phyloP scores from a whole-genome alignment of 1,140 invertebrate species.

The Trichomalopsis sarcophagae region DNA sequence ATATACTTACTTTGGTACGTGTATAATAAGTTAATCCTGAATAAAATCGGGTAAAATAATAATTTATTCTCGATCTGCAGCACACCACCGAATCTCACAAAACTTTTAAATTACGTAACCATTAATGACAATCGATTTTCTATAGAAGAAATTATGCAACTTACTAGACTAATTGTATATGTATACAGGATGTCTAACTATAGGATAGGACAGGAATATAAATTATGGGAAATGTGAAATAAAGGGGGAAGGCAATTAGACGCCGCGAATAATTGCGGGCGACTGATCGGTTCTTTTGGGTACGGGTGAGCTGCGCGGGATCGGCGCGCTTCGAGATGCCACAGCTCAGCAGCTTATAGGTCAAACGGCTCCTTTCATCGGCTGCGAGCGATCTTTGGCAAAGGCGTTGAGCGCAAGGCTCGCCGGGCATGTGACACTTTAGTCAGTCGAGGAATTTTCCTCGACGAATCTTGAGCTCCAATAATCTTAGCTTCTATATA shows the following conservation, averaged over 20 bases:
- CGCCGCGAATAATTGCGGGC: conserved; percentile 28
- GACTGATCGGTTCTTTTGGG: conserved; percentile 30
- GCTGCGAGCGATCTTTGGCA: conserved; percentile 20
- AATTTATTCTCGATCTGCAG: not conserved
- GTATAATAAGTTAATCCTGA: not conserved
- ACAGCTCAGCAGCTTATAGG: not conserved
- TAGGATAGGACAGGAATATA: not conserved
- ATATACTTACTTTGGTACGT: conserved; percentile 24
- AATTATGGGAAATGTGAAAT: not conserved
- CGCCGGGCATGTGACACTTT: not conserved
- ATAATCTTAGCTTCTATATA: not conserved
- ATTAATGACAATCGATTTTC: not conserved
- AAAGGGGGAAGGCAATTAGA: not conserved
- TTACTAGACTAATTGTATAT: no score
- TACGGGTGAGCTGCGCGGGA: not conserved
- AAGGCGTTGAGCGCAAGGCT: conserved; percentile 19
- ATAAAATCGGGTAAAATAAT: not conserved
- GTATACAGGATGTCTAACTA: not conserved
- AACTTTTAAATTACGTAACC: conserved; percentile 30
- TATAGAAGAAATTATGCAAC: no score
- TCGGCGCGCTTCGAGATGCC: not conserved
- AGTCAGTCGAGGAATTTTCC: not conserved
- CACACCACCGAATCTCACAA: not conserved
- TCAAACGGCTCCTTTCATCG: conserved; percentile 1
- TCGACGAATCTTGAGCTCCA: not conserved